These are phyloP conservation scores for Enteromius treurensis DNA, from an alignment of 2,797 vertebrate genomes.

Conservation along the genomic window DNA sequence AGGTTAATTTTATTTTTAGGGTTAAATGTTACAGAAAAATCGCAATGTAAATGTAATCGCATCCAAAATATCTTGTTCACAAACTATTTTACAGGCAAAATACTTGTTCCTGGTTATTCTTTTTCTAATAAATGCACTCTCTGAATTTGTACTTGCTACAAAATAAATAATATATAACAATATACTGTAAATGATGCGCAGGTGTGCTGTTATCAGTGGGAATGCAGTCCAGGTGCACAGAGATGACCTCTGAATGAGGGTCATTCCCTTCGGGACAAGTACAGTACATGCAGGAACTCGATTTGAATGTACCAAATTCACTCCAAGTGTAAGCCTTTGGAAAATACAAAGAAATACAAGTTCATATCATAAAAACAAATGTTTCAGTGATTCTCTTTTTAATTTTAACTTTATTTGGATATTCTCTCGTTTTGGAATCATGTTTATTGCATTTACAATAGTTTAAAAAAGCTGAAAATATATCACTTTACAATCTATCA, in stretches of 20 bases:
- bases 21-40: neutral
- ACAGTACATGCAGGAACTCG: neutral
- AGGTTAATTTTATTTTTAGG: neutral
- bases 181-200: neutral
- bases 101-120: neutral
- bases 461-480: neutral
- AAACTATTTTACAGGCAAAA: neutral
- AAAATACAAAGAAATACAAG: neutral
- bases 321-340: neutral
- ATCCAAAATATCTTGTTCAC: neutral
- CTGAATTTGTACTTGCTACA: neutral
- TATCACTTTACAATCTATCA: neutral
- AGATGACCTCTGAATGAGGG: neutral
- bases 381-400: neutral
- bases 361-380: neutral
- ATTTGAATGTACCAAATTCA: constrained; percentile 1
- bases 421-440: neutral
- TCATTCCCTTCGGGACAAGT: constrained; percentile 1
- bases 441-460: neutral
- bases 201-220: constrained; percentile 16
- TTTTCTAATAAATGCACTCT: neutral
- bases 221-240: constrained; percentile 35
- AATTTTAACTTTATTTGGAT: neutral
- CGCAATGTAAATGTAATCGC: neutral
- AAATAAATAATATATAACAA: neutral